Percentiles rank a stretch among this genome's conserved stretches.
Evolutionary conservation across 2,113 vertebrate species (phyloP).

Genomic region (Martes martes): DNA sequence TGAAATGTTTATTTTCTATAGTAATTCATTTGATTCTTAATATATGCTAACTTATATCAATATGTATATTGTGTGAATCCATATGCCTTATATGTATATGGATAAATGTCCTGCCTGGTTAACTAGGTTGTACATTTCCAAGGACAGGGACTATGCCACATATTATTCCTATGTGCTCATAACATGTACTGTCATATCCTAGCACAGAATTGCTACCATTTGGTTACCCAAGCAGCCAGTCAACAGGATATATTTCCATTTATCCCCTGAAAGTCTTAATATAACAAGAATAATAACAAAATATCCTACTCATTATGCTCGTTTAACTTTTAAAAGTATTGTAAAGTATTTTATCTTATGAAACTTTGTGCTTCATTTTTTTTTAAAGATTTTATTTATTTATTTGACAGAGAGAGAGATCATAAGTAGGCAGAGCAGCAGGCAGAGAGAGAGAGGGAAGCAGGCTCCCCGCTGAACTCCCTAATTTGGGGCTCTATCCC

Average conservation of each 20-base stretch:
- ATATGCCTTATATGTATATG: not conserved
- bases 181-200: not conserved
- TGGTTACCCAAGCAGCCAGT: not conserved
- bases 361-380: conserved; percentile 62
- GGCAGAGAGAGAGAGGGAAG: no score
- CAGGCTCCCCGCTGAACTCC: no score
- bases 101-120: not conserved
- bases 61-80: not conserved
- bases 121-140: not conserved
- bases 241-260: conserved; percentile 69
- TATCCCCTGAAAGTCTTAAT: conserved; percentile 64
- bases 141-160: not conserved
- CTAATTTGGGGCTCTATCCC: no score
- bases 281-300: not conserved
- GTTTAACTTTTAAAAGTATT: not conserved
- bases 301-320: not conserved
- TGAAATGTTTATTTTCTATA: not conserved
- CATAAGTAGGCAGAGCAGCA: no score
- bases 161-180: not conserved
- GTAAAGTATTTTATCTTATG: conserved; percentile 42
- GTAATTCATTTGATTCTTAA: not conserved
- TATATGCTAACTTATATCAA: not conserved
- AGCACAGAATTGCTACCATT: not conserved
- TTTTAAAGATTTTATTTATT: no score
- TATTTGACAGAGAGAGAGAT: no score